phyloP scores from a whole-genome alignment of 2,888 invertebrate species.

The Ditula angustiorana region DNA sequence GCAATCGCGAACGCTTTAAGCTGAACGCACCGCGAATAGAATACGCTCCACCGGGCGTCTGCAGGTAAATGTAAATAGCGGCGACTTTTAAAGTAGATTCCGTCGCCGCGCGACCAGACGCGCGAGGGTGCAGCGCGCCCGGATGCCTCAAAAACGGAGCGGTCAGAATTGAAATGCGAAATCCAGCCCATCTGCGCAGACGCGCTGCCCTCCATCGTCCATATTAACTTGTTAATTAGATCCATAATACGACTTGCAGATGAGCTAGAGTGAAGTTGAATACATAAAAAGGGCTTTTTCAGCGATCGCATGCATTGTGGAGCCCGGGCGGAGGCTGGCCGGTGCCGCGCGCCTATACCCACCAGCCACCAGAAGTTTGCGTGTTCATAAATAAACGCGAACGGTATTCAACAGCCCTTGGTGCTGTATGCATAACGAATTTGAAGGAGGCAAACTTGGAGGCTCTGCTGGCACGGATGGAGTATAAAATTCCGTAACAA shows the following conservation, averaged over 20 bases:
- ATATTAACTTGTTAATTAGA: conserved; percentile 96
- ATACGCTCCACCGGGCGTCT: conserved; percentile 54
- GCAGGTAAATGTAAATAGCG: conserved; percentile 64
- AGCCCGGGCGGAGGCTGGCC: conserved; percentile 49
- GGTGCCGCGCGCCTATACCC: conserved; percentile 76
- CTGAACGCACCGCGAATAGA: conserved; percentile 55
- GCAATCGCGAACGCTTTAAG: conserved; percentile 63
- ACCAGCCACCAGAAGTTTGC: conserved; percentile 85
- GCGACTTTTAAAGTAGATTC: conserved; percentile 55
- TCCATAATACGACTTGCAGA: conserved; percentile 96
- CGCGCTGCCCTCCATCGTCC: conserved; percentile 89
- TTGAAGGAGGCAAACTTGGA: conserved; percentile 86
- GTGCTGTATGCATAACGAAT: conserved; percentile 87
- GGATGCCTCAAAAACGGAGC: conserved; percentile 48
- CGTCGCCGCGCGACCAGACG: conserved; percentile 39
- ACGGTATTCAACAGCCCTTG: conserved; percentile 87
- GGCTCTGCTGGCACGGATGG: conserved; percentile 85
- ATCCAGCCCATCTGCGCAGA: conserved; percentile 68
- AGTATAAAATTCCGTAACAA: conserved; percentile 86
- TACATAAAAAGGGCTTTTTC: conserved; percentile 89
- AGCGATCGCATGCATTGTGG: conserved; percentile 83
- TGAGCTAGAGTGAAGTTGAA: conserved; percentile 90
- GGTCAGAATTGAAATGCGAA: conserved; percentile 46
- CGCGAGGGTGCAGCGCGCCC: conserved; percentile 10
- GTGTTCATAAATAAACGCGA: conserved; percentile 87